phyloP scores from a whole-genome alignment of 2,113 vertebrate genomes.

The Urocynchramus pylzowi region DNA sequence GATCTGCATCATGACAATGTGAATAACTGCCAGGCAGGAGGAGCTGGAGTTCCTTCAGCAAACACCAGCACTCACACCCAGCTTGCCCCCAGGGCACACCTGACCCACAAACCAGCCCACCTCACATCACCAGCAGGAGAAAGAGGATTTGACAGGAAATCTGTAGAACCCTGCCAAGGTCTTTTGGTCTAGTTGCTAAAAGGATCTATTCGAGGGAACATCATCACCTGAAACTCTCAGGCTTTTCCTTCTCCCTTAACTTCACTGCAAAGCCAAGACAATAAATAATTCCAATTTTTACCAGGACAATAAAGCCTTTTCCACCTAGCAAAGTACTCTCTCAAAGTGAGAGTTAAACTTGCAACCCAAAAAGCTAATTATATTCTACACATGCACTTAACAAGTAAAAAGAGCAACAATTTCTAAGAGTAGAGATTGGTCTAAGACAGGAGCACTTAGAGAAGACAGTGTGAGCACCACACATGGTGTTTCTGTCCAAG shows the following conservation, averaged over 20 bases:
- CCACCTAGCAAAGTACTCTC: background rate
- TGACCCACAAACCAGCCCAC: background rate
- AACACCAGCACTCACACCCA: background rate
- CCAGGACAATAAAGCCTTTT: background rate
- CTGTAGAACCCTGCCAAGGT: background rate
- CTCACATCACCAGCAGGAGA: background rate
- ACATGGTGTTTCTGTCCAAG: fast-evolving
- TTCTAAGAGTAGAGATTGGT: background rate
- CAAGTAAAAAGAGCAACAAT: background rate
- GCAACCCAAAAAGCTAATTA: too few relatives aligned
- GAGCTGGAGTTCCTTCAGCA: background rate
- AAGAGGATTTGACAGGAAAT: background rate
- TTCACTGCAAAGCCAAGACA: background rate
- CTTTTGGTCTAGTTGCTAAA: background rate
- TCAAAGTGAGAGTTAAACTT: background rate
- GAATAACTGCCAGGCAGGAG: background rate
- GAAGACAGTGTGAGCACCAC: background rate
- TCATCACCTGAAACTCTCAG: background rate
- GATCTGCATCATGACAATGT: background rate
- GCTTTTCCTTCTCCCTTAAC: background rate
- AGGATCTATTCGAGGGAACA: background rate
- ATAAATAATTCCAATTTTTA: background rate
- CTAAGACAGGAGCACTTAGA: background rate
- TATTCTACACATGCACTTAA: background rate
- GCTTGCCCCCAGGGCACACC: background rate